Base-by-base conservation (phyloP, 2,113 vertebrate genomes). In the Dendrocopos noguchii region DNA sequence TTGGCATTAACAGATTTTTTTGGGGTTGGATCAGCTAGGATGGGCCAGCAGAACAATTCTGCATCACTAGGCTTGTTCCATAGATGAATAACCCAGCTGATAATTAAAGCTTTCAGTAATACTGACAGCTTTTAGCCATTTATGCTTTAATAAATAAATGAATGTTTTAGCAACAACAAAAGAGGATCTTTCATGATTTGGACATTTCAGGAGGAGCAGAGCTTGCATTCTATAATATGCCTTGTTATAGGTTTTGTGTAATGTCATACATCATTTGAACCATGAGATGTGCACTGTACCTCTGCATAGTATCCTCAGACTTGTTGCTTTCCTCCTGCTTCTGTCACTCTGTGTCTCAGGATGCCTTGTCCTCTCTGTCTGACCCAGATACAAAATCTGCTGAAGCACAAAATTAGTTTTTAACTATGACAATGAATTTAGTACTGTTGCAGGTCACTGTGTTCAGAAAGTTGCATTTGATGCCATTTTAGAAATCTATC, bases 301-400 rank as follows among this genome's bases (percentile, higher is more conserved):
- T 46, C 34, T 66, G 53, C 29, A 7, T 0, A 12, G 46, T 28
- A 47, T 15, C 61, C 46, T 82, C 33, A 57, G 72, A 72, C 10
- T 60, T 68, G 33, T 12, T 81, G 76, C 28, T 78, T 59, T 47
- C 4, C 0, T 77, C 74, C 75, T 80, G 20, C 68, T 80, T 57
- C 31, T 60, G 5, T 52, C 60, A 21, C 24, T 50, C 52, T 0
- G 0, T 53, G 27, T 61, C 42, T 80, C 61, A 24, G 68, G 47
- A 44, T 60, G 59, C 53, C 36, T 73, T 42, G n/a, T 77, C 46
- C 29, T 84, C 75, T 80, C 34, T 91, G 50, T n/a, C 71, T 67
- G 84, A 73, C 68, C 46, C 60, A 80, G 72, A 89, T 70, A 73
- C 56, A 76, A 64, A 55, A 80, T 70, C 67, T 81, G 24, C 64